Evolutionary conservation across 2,888 invertebrate species (phyloP).

Genomic region (Oasisia sp.): DNA sequence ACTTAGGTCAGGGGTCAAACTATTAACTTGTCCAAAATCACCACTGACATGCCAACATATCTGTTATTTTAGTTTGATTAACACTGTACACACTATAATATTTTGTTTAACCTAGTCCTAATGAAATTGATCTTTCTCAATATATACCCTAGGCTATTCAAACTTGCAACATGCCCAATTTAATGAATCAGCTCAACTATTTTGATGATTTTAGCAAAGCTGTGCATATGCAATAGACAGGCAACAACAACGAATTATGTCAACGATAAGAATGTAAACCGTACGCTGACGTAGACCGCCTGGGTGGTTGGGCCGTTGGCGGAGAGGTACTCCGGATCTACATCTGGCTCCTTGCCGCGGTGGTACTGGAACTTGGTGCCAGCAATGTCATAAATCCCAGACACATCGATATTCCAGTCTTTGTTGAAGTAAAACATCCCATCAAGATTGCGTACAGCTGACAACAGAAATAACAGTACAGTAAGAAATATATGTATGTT

Average conservation of each 20-base stretch:
- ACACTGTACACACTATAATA: too few species aligned
- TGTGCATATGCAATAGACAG: not conserved
- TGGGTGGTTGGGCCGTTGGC: constrained; percentile 23
- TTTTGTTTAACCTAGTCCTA: too few species aligned
- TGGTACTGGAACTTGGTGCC: constrained; percentile 21
- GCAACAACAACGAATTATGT: not conserved
- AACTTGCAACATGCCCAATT: too few species aligned
- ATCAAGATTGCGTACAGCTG: constrained; percentile 29
- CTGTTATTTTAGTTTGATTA: too few species aligned
- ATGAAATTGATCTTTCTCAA: too few species aligned
- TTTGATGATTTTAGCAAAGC: too few species aligned
- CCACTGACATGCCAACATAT: too few species aligned
- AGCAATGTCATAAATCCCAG: not conserved
- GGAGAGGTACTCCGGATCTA: not conserved
- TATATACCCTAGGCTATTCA: too few species aligned
- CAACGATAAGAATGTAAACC: not conserved
- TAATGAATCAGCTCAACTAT: too few species aligned
- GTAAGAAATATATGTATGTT: not conserved
- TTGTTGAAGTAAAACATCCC: constrained; percentile 32
- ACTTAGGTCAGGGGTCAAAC: too few species aligned
- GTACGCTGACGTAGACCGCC: constrained; percentile 1
- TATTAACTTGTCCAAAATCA: too few species aligned
- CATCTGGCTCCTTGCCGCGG: not conserved
- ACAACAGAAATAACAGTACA: constrained; percentile 18
- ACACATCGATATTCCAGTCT: constrained; percentile 31